Conservation (phyloP, 2,113 vertebrate species). For the Poicephalus gulielmi region DNA sequence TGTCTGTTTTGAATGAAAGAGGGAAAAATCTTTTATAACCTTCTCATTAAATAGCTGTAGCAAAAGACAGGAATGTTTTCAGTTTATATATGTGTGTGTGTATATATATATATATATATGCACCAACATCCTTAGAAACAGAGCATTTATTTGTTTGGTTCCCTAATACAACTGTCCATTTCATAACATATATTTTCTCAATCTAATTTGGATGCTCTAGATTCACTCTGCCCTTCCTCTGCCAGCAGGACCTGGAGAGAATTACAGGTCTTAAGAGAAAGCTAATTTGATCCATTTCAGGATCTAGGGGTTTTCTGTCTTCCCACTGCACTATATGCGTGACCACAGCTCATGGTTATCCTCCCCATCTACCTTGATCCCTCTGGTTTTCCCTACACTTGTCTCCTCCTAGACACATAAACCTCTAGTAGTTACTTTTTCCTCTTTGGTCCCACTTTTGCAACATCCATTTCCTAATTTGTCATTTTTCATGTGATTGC, state of each 20-base stretch:
- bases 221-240: neutral
- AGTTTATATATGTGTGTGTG: too few species aligned
- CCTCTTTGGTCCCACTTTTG: neutral
- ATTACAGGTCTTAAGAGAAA: neutral
- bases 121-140: neutral
- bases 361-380: neutral
- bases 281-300: neutral
- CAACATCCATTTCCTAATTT: neutral
- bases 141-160: neutral
- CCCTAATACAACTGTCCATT: neutral
- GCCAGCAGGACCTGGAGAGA: neutral
- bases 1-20: neutral
- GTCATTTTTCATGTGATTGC: neutral
- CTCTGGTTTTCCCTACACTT: neutral
- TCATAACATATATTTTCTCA: neutral
- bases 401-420: neutral
- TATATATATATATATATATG: neutral
- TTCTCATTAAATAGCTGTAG: neutral
- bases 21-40: neutral
- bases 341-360: neutral
- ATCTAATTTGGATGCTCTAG: accelerated
- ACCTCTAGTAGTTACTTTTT: neutral
- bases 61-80: neutral
- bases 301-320: neutral
- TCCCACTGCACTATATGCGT: neutral